These are phyloP conservation scores for Nipponia nippon DNA, from an alignment of 2,113 vertebrate species.

Conservation along the genomic window DNA sequence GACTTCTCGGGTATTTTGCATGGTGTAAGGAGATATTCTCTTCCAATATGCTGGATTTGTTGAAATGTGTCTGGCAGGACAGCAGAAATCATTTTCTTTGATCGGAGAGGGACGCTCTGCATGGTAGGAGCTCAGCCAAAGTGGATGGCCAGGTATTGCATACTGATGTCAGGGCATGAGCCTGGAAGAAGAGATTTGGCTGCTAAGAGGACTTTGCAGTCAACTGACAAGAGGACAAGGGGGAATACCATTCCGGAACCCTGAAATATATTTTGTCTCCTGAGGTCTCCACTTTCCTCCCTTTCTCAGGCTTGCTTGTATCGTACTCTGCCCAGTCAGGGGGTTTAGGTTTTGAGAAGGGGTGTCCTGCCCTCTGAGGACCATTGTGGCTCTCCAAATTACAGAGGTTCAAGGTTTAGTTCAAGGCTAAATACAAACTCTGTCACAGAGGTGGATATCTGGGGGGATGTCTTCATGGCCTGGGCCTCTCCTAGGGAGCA, in stretches of 20 bases:
- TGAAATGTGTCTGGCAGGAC: not conserved
- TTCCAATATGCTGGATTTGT: not conserved
- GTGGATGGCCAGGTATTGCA: not conserved
- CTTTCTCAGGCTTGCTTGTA: not conserved
- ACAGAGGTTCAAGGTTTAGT: not conserved
- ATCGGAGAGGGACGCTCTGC: not conserved
- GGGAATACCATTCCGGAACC: not conserved
- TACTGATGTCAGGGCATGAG: rapidly evolving
- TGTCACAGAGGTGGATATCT: not conserved
- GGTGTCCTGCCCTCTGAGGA: not conserved
- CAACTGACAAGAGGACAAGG: not conserved
- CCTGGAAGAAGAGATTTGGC: not conserved
- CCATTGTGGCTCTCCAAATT: not conserved
- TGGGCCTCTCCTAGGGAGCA: not conserved
- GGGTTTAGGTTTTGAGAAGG: not conserved
- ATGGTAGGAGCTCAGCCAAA: not conserved
- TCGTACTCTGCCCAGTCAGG: not conserved
- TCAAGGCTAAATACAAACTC: not conserved
- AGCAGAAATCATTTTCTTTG: not conserved
- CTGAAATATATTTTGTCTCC: not conserved
- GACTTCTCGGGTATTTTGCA: not conserved
- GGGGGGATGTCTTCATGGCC: not conserved
- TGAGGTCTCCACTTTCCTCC: not conserved
- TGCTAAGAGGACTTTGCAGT: not conserved
- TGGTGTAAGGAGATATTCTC: not conserved